phyloP scores from a whole-genome alignment of 2,888 invertebrate genomes.

The Metellina segmentata region DNA sequence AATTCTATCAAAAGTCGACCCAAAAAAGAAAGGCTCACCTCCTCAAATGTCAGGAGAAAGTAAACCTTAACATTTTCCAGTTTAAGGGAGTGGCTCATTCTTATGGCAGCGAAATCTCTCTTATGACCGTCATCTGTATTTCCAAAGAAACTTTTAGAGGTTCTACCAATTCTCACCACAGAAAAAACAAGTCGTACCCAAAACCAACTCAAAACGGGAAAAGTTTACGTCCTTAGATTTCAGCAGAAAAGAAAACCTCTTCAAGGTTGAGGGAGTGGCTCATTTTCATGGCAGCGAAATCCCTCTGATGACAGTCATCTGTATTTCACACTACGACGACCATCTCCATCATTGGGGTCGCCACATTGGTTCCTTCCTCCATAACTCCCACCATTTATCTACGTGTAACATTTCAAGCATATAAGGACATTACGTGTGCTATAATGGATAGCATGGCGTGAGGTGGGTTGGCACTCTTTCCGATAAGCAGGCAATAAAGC shows the following conservation, averaged over 20 bases:
- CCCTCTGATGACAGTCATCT: neutral
- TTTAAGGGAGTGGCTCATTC: neutral
- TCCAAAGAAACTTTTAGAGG: no score
- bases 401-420: conserved; percentile 67
- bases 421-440: conserved; percentile 65
- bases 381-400: conserved; percentile 61
- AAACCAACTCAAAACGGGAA: no score
- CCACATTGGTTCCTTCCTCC: conserved; percentile 35
- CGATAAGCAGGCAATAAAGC: conserved; percentile 74
- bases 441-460: conserved; percentile 51
- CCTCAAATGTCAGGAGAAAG: no score
- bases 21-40: no score
- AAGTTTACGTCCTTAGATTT: no score
- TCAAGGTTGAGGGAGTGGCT: neutral
- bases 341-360: conserved; percentile 19
- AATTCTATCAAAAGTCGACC: no score
- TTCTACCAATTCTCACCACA: no score
- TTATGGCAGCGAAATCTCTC: neutral
- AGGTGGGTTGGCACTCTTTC: conserved; percentile 33
- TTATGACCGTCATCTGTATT: neutral
- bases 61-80: no score
- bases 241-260: no score
- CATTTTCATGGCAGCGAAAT: neutral
- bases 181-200: no score
- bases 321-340: neutral